phyloP scores from a whole-genome alignment of 2,797 vertebrate genomes.

The Lophius americanus region DNA sequence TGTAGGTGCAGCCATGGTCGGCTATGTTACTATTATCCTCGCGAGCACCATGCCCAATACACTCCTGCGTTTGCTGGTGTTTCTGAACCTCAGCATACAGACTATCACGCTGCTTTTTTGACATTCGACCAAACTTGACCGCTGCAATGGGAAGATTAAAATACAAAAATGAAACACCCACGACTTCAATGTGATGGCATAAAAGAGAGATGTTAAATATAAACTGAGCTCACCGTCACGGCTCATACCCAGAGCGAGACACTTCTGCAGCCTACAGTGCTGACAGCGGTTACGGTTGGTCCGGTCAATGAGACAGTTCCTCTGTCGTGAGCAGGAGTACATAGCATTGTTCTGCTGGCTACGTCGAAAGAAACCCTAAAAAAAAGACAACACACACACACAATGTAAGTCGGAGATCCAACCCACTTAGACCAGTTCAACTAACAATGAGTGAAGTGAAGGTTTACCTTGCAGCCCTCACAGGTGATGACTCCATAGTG shows the following conservation, averaged over 20 bases:
- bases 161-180: constrained; percentile 4
- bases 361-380: constrained; percentile 91
- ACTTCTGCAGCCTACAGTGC: constrained; percentile 94
- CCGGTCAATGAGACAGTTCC: constrained; percentile 93
- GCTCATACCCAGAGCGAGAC: constrained; percentile 92
- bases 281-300: constrained; percentile 95
- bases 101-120: constrained; percentile 93
- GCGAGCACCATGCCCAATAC: constrained; percentile 19
- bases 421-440: background rate
- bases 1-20: constrained; percentile 79
- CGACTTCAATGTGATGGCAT: constrained; percentile 1
- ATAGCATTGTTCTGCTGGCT: constrained; percentile 94
- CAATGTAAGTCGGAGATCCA: background rate
- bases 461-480: constrained; percentile 93
- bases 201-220: constrained; percentile 40
- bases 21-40: constrained; percentile 65
- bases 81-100: constrained; percentile 93
- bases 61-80: constrained; percentile 89
- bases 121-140: constrained; percentile 95
- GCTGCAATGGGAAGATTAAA: constrained; percentile 71
- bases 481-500: constrained; percentile 96
- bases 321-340: constrained; percentile 93
- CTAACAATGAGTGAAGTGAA: background rate
- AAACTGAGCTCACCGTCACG: constrained; percentile 86
- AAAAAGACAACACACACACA: background rate